phyloP scores from a whole-genome alignment of 2,888 invertebrate species.

The Exephanes ischioxanthus region DNA sequence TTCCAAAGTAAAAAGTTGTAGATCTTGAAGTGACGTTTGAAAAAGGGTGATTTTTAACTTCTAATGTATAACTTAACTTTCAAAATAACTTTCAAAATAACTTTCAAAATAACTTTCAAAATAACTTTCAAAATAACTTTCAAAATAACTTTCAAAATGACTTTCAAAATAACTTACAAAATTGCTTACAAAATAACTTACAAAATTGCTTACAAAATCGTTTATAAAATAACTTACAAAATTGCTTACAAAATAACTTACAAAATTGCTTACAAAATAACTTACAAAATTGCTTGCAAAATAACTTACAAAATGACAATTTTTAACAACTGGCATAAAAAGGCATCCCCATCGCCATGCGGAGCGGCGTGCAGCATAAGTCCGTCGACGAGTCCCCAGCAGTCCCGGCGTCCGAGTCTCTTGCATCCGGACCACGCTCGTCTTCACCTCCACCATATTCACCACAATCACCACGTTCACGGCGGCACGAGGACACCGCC shows the following conservation, averaged over 20 bases:
- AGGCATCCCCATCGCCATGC: constrained; percentile 85
- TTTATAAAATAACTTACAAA: neutral
- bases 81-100: too few species aligned
- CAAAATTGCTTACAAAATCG: neutral
- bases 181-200: neutral
- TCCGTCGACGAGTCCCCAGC: constrained; percentile 82
- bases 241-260: neutral
- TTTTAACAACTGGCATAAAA: neutral
- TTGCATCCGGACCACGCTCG: constrained; percentile 91
- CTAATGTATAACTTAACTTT: neutral
- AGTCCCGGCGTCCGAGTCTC: constrained; percentile 86
- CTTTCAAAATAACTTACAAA: neutral
- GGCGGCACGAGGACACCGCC: constrained; percentile 80
- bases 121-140: neutral
- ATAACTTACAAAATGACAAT: neutral
- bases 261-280: neutral
- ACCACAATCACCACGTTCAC: constrained; percentile 83
- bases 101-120: neutral
- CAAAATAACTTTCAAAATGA: neutral
- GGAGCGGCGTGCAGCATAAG: constrained; percentile 77
- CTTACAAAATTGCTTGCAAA: neutral
- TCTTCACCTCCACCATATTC: constrained; percentile 85
- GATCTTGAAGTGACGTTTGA: too few species aligned
- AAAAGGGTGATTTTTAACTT: too few species aligned
- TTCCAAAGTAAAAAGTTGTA: too few species aligned